phyloP scores from a whole-genome alignment of 92 coral and sea anemone species.

The Epizoanthus illoricatus region DNA sequence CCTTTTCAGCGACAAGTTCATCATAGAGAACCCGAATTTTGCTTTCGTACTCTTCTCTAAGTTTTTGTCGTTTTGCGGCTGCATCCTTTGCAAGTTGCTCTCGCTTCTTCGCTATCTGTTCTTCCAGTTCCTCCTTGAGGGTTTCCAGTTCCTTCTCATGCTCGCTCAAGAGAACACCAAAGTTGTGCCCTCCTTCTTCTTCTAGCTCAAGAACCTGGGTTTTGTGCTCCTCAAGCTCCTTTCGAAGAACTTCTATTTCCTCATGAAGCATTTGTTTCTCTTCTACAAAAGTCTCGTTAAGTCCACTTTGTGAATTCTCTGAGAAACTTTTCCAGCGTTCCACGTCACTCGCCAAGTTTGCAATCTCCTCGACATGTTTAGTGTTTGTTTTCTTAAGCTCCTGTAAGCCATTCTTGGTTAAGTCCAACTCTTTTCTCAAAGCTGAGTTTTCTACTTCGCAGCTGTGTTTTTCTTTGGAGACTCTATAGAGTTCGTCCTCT shows the following conservation, averaged over 20 bases:
- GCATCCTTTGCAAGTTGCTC: constrained; percentile 88
- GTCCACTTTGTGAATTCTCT: neutral
- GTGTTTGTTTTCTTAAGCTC: constrained; percentile 66
- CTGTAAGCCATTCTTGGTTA: constrained; percentile 41
- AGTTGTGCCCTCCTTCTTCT: constrained; percentile 77
- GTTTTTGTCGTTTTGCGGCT: constrained; percentile 73
- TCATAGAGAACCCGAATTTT: constrained; percentile 80
- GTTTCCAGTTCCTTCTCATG: constrained; percentile 83
- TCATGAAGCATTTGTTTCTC: constrained; percentile 45
- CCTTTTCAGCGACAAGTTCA: constrained; percentile 77
- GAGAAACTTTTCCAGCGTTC: constrained; percentile 47
- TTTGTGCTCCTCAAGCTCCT: constrained; percentile 56
- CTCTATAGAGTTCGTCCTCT: constrained; percentile 37
- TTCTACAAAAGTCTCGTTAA: constrained; percentile 41
- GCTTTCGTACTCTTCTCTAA: constrained; percentile 84
- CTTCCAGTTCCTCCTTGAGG: constrained; percentile 84
- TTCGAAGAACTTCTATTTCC: constrained; percentile 57
- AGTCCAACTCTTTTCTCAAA: constrained; percentile 58
- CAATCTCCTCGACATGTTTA: constrained; percentile 70
- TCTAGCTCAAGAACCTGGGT: constrained; percentile 64
- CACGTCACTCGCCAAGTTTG: constrained; percentile 59
- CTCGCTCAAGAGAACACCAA: constrained; percentile 84
- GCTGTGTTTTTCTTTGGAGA: constrained; percentile 66
- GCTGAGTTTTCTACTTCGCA: constrained; percentile 63
- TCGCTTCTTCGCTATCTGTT: constrained; percentile 80